Base-by-base conservation (phyloP, 1,140 invertebrate species). In the Drosophila hydei region DNA sequence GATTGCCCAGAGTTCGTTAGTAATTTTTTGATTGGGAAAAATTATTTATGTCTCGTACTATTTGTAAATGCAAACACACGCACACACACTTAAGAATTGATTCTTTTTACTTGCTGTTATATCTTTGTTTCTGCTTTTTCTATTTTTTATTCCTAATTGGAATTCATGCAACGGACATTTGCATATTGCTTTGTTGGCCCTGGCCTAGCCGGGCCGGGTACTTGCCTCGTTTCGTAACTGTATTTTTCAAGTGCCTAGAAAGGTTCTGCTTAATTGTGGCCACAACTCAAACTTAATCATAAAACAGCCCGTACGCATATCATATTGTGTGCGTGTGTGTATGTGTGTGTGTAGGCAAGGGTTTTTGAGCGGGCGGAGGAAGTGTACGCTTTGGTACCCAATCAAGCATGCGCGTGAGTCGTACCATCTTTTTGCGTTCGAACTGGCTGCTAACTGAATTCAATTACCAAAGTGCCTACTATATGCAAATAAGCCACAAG, bases 401-500 rank as follows among this genome's bases (percentile, higher is more conserved):
- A 87, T 85, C 80, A 85, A 85, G 80, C 81, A 83, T 75, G 77
- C 80, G 80, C 80, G 80, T 85, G 80, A 85, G 77, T 81, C 45
- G 51, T 62, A 45, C 78, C 78, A 89, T 89, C 72, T 88, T 83
- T 88, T 79, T 64, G 73, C 56, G 58, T 87, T 77, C 65, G 42
- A 69, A 62, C 36, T 72, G 74, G 58, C 76, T 72, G 78, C 83
- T 88, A 88, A 88, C 83, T 88, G 83, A 88, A 88, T 88, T 88
- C 83, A 88, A 88, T 88, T 88, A 88, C 83, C 83, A 88, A 88
- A 88, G 83, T 88, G 83, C 79, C 83, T 88, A 88, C 83, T 88
- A 88, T 88, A 88, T 88, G 84, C 83, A 88, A 88, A 88, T 88
- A 88, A 88, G 83, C 83, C 76, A 79, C 52, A 78, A 88, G 83